These are phyloP conservation scores for Glaucomys volans DNA, from an alignment of 2,113 vertebrate species.

Conservation along the genomic window DNA sequence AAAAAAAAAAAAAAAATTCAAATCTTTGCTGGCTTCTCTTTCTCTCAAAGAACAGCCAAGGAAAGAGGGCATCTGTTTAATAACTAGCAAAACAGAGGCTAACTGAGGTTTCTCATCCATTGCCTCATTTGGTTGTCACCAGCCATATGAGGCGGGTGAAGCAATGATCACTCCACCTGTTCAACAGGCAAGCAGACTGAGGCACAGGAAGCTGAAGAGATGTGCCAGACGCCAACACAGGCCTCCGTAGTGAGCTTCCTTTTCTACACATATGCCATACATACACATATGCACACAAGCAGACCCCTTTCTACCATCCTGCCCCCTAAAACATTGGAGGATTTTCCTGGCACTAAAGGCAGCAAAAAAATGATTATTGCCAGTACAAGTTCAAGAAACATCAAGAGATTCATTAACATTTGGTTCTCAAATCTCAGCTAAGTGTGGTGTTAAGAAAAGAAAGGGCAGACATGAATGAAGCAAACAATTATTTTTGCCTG, in stretches of 20 bases:
- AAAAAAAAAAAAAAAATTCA: background rate
- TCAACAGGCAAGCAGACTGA: background rate
- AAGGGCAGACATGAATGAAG: background rate
- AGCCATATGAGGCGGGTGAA: background rate
- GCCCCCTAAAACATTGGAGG: constrained; percentile 3
- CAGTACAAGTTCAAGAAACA: constrained; percentile 33
- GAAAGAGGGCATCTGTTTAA: constrained; percentile 7
- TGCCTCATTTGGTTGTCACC: background rate
- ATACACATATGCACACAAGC: background rate
- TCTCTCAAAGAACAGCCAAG: constrained; percentile 1
- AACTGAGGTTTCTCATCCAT: background rate
- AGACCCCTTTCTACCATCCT: background rate
- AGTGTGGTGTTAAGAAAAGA: constrained; percentile 37
- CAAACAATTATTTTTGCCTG: background rate
- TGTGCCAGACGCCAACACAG: background rate
- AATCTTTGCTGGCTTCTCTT: constrained; percentile 20
- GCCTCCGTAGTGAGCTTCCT: background rate
- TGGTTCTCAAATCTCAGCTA: constrained; percentile 36
- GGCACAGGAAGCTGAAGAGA: background rate
- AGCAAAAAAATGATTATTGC: background rate
- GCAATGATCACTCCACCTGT: background rate
- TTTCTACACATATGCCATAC: background rate
- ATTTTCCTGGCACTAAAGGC: background rate
- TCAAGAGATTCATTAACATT: background rate
- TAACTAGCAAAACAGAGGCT: background rate